Conservation (phyloP, 2,113 vertebrate genomes). For the Oreamnos americanus region DNA sequence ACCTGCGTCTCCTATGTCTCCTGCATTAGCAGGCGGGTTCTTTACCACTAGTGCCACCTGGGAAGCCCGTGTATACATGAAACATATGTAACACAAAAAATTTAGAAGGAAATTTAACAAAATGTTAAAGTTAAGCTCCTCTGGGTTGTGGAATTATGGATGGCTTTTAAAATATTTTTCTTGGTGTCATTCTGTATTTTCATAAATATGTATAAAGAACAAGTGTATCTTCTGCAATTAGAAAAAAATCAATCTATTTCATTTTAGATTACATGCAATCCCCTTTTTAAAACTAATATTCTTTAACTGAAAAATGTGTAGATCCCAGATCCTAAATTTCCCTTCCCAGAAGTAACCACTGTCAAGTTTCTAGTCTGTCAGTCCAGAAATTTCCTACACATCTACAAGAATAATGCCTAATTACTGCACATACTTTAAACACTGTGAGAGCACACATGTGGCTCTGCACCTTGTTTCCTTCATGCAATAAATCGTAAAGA, state of each 20-base stretch:
- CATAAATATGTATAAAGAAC: not conserved
- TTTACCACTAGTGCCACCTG: not conserved
- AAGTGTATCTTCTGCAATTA: not conserved
- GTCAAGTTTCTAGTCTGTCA: not conserved
- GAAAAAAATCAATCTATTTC: not conserved
- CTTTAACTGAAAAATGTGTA: not conserved
- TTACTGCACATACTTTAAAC: not conserved
- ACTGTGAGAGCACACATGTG: not conserved
- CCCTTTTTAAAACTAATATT: not conserved
- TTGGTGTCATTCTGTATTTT: not conserved
- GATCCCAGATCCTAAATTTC: not conserved
- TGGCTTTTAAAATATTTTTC: not conserved
- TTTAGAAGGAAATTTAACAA: not conserved
- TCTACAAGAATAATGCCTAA: not conserved
- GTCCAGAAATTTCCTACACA: not conserved
- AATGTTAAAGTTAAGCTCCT: not conserved
- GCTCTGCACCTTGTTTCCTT: not conserved
- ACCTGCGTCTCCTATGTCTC: not conserved
- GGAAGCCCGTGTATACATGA: not conserved
- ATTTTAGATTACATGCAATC: not conserved
- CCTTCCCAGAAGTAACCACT: not conserved
- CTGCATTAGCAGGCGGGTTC: not conserved
- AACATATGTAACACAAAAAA: not conserved
- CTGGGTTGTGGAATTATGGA: not conserved
- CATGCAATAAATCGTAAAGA: not conserved